phyloP scores from a whole-genome alignment of 2,797 vertebrate genomes.

The Garrulus glandarius region DNA sequence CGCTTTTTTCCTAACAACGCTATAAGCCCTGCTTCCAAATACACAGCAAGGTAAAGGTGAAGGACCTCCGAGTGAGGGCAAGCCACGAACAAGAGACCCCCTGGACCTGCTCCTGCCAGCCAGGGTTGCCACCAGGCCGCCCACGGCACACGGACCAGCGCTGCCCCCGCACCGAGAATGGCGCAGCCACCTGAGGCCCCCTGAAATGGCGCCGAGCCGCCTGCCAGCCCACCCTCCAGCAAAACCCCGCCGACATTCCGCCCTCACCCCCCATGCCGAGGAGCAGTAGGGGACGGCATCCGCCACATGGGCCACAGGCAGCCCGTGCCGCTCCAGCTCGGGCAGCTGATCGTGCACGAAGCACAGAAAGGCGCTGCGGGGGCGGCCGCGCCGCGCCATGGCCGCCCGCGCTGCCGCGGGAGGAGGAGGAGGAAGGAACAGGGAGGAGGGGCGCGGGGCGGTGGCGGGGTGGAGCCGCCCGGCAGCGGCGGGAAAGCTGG shows the following conservation, averaged over 20 bases:
- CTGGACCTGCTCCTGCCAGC: neutral
- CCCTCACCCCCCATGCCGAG: conserved; percentile 72
- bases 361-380: conserved; percentile 28
- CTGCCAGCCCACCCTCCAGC: neutral
- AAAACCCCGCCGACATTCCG: neutral
- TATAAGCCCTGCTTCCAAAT: fast-evolving
- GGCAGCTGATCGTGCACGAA: conserved; percentile 74
- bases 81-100: neutral
- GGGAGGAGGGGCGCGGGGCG: neutral
- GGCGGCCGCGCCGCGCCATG: conserved; percentile 41
- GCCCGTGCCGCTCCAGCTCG: conserved; percentile 46
- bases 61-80: fast-evolving
- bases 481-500: neutral
- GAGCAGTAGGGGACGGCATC: conserved; percentile 71
- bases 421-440: neutral
- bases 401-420: neutral
- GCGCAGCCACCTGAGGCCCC: neutral
- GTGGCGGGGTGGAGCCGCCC: neutral
- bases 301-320: conserved; percentile 15
- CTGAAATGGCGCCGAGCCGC: neutral
- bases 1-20: neutral
- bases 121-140: too few species aligned
- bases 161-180: fast-evolving
- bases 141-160: fast-evolving
- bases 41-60: neutral